Base-by-base conservation (phyloP, 64 coral and sea anemone species). In the Anthopleura sola region DNA sequence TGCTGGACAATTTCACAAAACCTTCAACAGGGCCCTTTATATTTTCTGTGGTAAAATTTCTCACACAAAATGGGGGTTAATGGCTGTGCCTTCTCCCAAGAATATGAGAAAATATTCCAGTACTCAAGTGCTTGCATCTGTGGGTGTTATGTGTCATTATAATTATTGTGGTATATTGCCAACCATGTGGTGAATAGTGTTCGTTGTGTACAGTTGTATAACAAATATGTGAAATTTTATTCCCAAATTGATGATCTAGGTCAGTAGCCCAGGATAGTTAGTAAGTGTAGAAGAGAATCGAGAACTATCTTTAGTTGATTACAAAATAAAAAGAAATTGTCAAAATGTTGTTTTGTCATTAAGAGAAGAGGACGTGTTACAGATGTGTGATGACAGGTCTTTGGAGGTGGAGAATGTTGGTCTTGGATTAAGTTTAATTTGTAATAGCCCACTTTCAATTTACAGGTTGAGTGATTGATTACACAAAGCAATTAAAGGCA, bases 141-240 rank as follows among this genome's bases (percentile, higher is more conserved):
- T 66, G 60, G 60, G 60, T 66, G 21, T 66, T 66, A n/a, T 26
- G 26, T 7, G 60, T 66, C 23, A 28, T 66, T 26, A 26, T 64
- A n/a, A n/a, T n/a, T n/a, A 64, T 66, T 66, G 60, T 66, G 60
- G 60, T 28, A 10, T 66, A 28, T 66, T 66, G n/a, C 6, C 24
- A 16, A 66, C 60, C 60, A 66, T 11, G 7, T 66, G 60, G 60
- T 31, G 20, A 29, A 21, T 75, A 37, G 75, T 77, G 33, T 77
- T 77, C 34, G n/a, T n/a, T 37, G 13, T 77, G 75, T 77, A 77
- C 75, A 77, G 75, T 40, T 23, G 16, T 77, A 77, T 77, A 19
- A 77, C 75, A 77, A 40, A 77, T 14, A 77, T 77, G 75, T 40
- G 32, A 66, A 66, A 28, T 66, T 66, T 66, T 66, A 66, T 66